phyloP scores from a whole-genome alignment of 2,888 invertebrate genomes.

The Dynastes grantii region DNA sequence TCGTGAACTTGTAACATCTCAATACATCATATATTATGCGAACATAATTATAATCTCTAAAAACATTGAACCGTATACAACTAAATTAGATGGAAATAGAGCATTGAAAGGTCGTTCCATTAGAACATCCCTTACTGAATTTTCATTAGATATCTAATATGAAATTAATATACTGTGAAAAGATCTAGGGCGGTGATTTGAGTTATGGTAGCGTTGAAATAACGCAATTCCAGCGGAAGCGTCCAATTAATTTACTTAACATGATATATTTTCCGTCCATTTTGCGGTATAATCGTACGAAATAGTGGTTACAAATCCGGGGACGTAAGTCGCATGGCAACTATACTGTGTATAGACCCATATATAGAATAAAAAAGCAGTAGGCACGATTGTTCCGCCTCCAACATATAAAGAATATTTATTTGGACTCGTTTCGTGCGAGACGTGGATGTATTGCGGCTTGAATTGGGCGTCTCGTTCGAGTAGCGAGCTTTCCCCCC shows the following conservation, averaged over 20 bases:
- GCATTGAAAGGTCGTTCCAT: too few species aligned
- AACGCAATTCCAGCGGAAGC: conserved; percentile 15
- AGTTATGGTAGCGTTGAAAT: conserved; percentile 24
- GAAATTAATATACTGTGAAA: conserved; percentile 14
- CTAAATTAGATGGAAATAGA: too few species aligned
- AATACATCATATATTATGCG: too few species aligned
- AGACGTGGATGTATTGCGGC: conserved; percentile 65
- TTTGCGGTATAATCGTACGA: conserved; percentile 40
- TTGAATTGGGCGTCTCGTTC: conserved; percentile 61
- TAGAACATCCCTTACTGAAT: too few species aligned
- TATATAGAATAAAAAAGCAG: conserved; percentile 51
- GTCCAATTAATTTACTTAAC: conserved; percentile 34
- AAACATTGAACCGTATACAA: too few species aligned
- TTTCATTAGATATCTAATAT: neutral
- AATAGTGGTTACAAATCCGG: conserved; percentile 40
- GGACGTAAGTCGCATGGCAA: conserved; percentile 39
- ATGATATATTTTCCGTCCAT: conserved; percentile 37
- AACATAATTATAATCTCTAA: too few species aligned
- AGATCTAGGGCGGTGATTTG: conserved; percentile 6
- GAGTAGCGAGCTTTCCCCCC: conserved; percentile 55
- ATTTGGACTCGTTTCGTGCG: conserved; percentile 65
- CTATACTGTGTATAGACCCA: neutral
- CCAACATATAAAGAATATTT: conserved; percentile 65
- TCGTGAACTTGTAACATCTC: too few species aligned
- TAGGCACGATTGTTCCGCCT: conserved; percentile 47